Evolutionary conservation across 2,113 vertebrate genomes (phyloP), one percentile per base, ranked within the genome.

Genomic region (Paramormyrops kingsleyae): DNA sequence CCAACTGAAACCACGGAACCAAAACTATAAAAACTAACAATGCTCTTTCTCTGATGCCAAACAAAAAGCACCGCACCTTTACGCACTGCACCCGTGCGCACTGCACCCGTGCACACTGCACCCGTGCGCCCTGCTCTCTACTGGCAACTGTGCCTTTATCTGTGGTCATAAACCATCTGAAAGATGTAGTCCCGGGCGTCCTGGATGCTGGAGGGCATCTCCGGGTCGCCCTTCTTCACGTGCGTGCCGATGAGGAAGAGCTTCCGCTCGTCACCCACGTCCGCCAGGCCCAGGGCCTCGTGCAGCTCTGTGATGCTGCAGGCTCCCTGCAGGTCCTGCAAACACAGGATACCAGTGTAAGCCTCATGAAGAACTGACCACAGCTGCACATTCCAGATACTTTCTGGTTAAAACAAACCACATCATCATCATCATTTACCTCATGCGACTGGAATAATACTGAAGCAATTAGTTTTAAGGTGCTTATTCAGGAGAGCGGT

Each of bases 221-320:
- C 96, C 0, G 94, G 91, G 87, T 95, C 94, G 0, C 96, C 96
- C 89, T 95, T 95, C 91, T 92, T 94, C 91, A 94, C 96, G 0
- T 96, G 92, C 4, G 97, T 99, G 39, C 97, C 96, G 88, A 99
- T 98, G 93, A 99, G 94, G 94, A 97, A 98, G 93, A 99, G 89
- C 93, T 95, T 97, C 50, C 98, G 95, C 46, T 95, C 89, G 0
- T 98, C 97, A 0, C 98, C 98, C 4, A 96, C 92, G 39, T 96
- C 95, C 0, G 95, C 96, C 83, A 99, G 95, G 0, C 94, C 93
- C 94, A 99, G 93, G 21, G 97, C 96, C 0, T 98, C 98, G 0
- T 98, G 97, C 92, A 99, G 96, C 88, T 99, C 98, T 0, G 97
- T 96, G 94, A 99, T 97, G 91, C 95, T 92, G 90, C 95, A 97